These are phyloP conservation scores for Pararge aegeria DNA, from an alignment of 1,140 invertebrate genomes.

Conservation along the genomic window DNA sequence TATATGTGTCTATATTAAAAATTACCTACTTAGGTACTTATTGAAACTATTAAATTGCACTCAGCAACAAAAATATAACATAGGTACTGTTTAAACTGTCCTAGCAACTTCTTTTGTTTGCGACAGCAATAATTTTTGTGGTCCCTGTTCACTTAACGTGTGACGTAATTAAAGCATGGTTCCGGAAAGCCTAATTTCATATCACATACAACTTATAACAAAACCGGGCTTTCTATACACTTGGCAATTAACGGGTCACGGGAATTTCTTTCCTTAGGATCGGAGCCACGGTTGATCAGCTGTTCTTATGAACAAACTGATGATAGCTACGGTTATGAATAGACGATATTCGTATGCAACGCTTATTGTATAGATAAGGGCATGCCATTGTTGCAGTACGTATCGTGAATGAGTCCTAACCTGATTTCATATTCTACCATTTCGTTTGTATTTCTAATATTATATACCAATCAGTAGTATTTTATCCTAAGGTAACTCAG, in stretches of 20 bases:
- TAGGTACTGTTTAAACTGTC: too few relatives aligned
- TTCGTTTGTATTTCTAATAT: constrained; percentile 15
- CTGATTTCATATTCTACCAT: not conserved
- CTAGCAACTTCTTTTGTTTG: too few relatives aligned
- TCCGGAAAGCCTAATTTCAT: constrained; percentile 46
- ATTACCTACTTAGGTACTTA: too few relatives aligned
- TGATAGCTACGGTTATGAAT: constrained; percentile 50
- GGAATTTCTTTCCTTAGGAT: constrained; percentile 33
- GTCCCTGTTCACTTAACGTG: constrained; percentile 13
- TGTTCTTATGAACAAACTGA: constrained; percentile 26
- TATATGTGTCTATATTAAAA: too few relatives aligned
- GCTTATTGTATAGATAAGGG: constrained; percentile 79
- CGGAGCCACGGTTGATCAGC: constrained; percentile 33
- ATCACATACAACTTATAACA: constrained; percentile 26
- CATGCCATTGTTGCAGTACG: constrained; percentile 76
- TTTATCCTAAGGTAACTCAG: constrained; percentile 30
- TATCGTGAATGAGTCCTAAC: constrained; percentile 70
- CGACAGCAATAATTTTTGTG: too few relatives aligned
- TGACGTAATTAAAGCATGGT: constrained; percentile 52
- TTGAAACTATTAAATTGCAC: too few relatives aligned
- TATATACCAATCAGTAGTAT: constrained; percentile 1
- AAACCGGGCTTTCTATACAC: constrained; percentile 44
- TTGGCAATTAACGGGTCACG: constrained; percentile 22
- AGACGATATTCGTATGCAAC: constrained; percentile 75
- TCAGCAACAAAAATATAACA: too few relatives aligned